A percentile compares a stretch with the other conserved stretches of the same genome.
Evolutionary conservation across 1,140 invertebrate species (phyloP).

Genomic region (Drosophila ambigua): DNA sequence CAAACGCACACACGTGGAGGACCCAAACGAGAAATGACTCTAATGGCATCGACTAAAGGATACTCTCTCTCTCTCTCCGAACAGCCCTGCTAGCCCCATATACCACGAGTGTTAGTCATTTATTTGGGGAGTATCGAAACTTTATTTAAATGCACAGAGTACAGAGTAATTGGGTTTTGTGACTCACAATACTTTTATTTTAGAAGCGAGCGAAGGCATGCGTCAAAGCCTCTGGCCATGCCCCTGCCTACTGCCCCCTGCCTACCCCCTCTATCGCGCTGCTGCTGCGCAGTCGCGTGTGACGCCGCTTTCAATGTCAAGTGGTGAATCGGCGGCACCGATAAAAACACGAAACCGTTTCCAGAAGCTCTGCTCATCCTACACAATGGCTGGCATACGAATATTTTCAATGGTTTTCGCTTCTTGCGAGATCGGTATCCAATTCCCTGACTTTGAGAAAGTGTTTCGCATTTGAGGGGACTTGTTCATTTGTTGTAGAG

Average conservation of each 20-base stretch:
- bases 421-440: too few species aligned
- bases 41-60: too few species aligned
- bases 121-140: too few species aligned
- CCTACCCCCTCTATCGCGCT: background rate
- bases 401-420: background rate
- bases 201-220: constrained; percentile 2
- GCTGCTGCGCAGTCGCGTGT: constrained; percentile 35
- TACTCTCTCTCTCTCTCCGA: too few species aligned
- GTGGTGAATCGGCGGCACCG: constrained; percentile 23
- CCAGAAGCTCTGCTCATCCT: background rate
- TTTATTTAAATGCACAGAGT: background rate
- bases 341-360: constrained; percentile 6
- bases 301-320: constrained; percentile 62
- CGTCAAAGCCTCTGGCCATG: background rate
- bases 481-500: constrained; percentile 35
- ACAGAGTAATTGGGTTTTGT: background rate
- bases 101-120: too few species aligned
- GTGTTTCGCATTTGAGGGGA: constrained; percentile 15
- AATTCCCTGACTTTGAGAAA: constrained; percentile 25
- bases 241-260: background rate
- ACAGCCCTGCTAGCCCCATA: too few species aligned
- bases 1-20: too few species aligned
- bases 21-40: too few species aligned
- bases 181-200: constrained; percentile 20
- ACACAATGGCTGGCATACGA: constrained; percentile 17